These are phyloP conservation scores for Cynopterus brachyotis DNA, from an alignment of 2,113 vertebrate genomes.

Conservation along the genomic window DNA sequence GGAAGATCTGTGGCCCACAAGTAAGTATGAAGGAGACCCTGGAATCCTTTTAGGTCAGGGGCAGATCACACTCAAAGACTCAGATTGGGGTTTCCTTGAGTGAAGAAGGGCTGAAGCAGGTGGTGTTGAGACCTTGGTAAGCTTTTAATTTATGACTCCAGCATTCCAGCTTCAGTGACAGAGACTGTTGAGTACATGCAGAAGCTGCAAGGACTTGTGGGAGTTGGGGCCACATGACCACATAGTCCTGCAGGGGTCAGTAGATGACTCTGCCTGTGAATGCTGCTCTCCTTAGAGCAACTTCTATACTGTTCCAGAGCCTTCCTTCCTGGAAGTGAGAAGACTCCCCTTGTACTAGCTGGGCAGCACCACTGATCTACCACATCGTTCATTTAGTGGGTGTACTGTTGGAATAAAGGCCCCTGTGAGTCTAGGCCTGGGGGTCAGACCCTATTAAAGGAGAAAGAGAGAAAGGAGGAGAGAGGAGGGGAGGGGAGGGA, in stretches of 20 bases:
- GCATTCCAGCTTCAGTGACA: background rate
- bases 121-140: background rate
- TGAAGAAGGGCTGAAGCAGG: background rate
- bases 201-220: background rate
- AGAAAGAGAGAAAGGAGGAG: background rate
- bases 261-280: background rate
- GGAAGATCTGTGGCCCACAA: fast-evolving
- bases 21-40: background rate
- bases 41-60: background rate
- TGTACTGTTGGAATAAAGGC: background rate
- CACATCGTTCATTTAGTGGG: background rate
- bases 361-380: too few species aligned
- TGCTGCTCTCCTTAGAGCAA: background rate
- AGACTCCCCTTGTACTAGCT: background rate
- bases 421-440: background rate
- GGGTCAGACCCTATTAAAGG: background rate
- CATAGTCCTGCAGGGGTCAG: background rate
- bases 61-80: too few species aligned
- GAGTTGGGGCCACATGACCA: background rate
- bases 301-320: background rate
- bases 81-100: background rate
- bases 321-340: background rate
- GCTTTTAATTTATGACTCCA: background rate
- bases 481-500: too few species aligned
- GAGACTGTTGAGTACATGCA: background rate